Conservation (phyloP, 2,113 vertebrate genomes). For the Bos indicus region DNA sequence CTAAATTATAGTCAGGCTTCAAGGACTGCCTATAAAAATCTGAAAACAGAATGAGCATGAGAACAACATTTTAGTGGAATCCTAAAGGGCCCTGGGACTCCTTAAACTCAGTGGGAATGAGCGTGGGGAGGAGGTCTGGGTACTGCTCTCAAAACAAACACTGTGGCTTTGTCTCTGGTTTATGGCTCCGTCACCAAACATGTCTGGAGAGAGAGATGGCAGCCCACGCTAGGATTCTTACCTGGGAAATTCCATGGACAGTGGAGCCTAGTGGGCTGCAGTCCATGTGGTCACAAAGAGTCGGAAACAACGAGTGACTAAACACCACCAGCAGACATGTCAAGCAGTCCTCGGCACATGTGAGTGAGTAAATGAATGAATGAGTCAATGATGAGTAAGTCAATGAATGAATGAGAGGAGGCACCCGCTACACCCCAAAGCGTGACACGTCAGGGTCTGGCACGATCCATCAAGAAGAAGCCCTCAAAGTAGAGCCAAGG, state of each 20-base stretch:
- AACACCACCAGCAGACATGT: not conserved
- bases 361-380: not conserved
- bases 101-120: not conserved
- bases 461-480: not conserved
- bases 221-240: not conserved
- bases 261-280: not conserved
- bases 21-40: not conserved
- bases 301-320: not conserved
- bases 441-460: not conserved
- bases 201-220: not conserved
- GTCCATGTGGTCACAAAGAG: not conserved
- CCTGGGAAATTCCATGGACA: not conserved
- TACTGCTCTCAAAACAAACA: not conserved
- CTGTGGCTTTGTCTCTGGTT: not conserved
- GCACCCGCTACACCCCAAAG: not conserved
- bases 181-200: not conserved
- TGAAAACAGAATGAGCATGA: not conserved
- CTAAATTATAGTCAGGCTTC: not conserved
- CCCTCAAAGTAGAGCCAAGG: not conserved
- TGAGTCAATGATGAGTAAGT: not conserved
- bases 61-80: not conserved
- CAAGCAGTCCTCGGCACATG: not conserved
- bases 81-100: not conserved
- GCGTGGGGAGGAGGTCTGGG: not conserved
- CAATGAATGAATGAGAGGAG: not conserved